phyloP scores from a whole-genome alignment of 2,797 vertebrate species.

The Decapterus maruadsi region DNA sequence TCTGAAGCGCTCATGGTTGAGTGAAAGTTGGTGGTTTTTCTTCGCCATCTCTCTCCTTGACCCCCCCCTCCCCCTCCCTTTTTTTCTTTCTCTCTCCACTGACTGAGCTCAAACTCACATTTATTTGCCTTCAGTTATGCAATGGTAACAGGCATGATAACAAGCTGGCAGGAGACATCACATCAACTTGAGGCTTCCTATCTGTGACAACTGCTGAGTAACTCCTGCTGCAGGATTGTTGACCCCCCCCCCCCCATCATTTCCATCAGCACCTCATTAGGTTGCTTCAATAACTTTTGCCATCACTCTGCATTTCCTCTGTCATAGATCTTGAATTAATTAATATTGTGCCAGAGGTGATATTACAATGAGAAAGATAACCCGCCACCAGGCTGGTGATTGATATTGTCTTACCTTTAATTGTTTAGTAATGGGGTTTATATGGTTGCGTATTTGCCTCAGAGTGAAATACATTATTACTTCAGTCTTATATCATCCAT shows the following conservation, averaged over 20 bases:
- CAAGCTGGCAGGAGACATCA: constrained; percentile 76
- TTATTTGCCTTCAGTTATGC: constrained; percentile 73
- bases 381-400: not conserved
- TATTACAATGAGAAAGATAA: not conserved
- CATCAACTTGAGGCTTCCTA: constrained; percentile 68
- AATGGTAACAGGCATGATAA: constrained; percentile 71
- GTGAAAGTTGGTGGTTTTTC: constrained; percentile 17
- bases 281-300: constrained; percentile 38
- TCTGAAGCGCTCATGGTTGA: not conserved
- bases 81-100: constrained; percentile 23
- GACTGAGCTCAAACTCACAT: constrained; percentile 58
- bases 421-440: constrained; percentile 13
- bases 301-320: constrained; percentile 9
- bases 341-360: not conserved
- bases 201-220: constrained; percentile 74
- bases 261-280: constrained; percentile 49
- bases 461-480: constrained; percentile 12
- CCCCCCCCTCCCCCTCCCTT: no score
- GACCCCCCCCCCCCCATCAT: not conserved
- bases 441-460: constrained; percentile 17
- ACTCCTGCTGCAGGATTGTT: constrained; percentile 60
- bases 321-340: not conserved
- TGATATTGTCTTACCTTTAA: constrained; percentile 2
- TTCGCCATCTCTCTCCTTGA: constrained; percentile 1
- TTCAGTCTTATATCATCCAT: constrained; percentile 13